Evolutionary conservation across 1,140 invertebrate species (phyloP), one percentile per base, ranked within the genome.

Genomic region (Chrysomallon squamiferum): DNA sequence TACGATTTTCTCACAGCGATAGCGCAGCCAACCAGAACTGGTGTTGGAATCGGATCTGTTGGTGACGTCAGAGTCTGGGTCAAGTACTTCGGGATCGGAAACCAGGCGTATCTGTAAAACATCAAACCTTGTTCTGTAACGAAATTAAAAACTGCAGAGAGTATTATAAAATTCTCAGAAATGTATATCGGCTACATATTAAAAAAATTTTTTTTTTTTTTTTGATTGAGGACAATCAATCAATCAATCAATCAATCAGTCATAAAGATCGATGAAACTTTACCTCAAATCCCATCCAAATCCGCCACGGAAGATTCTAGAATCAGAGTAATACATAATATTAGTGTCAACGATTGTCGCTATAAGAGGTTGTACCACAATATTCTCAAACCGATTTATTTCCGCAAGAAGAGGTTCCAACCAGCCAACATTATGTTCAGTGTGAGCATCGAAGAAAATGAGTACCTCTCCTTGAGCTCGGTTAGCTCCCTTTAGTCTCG

Each of bases 401-500:
- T 69, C 65, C 30, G 68, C 71, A 69, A 98, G 86, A n/a, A 97
- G 86, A 0, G 95, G 96, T 79, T 97, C 95, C 71, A 97, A 85
- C 96, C 96, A 98, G 33, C 95, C 95, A 87, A 92, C 90, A 0
- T 95, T 94, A 77, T 94, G 96, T 85, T 98, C 96, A 87, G 94
- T 96, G 85, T 98, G 96, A 27, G 94, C 96, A 85, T 98, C 96
- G 52, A 98, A 88, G 86, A 96, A 98, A 27, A 95, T 96, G 22
- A 98, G 87, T 0, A 97, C 93, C 1, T 92, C 90, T 0, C 92
- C 95, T 33, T 89, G 92, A 50, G 95, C 94, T 68, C 91, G 89
- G 38, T 89, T 86, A 15, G 95, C 95, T 4, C 95, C 83, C 9
- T 56, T 25, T 7, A 63, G 58, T 52, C 69, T 43, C 15, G 69